Evolutionary conservation across 2,797 vertebrate species (phyloP), one percentile per base, ranked within the genome.

Genomic region (Sternotherus odoratus): DNA sequence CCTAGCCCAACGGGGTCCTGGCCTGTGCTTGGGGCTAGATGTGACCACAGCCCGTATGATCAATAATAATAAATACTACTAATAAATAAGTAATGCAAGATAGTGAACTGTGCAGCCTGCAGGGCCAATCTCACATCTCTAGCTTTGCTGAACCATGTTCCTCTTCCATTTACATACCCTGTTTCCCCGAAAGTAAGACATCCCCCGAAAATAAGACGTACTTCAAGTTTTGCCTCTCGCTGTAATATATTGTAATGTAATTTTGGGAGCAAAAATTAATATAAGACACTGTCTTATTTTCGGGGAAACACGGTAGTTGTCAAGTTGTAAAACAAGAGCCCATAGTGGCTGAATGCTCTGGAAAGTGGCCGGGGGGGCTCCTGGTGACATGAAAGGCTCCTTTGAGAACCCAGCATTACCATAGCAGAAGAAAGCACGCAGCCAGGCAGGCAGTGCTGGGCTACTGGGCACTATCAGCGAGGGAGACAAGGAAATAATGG

Each of bases 21-120:
- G 39, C 46, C 26, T 3, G 3, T 30, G 69, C 8, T 28, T 6
- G 0, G 51, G 23, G 26, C 53, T 11, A 5, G 13, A 4, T 46
- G 53, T 51, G 36, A 39, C 24, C 51, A 6, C 2, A 0, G 5
- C 23, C 8, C 8, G 10, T 23, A 15, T 46, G 17, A 24, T 33
- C 0, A 5, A 10, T 54, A 1, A 1, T 43, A 11, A 82, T 7
- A 48, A 48, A 48, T 10, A 17, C 43, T 75, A 75, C 4, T 21
- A 69, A 69, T 69, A 69, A 69, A 69, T 23, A 69, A 36, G n/a
- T 66, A 16, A 24, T 6, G 36, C 66, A 36, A 4, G 36, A 0
- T 0, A 4, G 1, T 3, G 12, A 1, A 3, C 10, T 26, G 15
- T 21, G 10, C 4, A 0, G 1, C 1, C 4, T 0, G 2, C 33